phyloP scores from a whole-genome alignment of 2,113 vertebrate genomes.

The Oreochromis aureus region DNA sequence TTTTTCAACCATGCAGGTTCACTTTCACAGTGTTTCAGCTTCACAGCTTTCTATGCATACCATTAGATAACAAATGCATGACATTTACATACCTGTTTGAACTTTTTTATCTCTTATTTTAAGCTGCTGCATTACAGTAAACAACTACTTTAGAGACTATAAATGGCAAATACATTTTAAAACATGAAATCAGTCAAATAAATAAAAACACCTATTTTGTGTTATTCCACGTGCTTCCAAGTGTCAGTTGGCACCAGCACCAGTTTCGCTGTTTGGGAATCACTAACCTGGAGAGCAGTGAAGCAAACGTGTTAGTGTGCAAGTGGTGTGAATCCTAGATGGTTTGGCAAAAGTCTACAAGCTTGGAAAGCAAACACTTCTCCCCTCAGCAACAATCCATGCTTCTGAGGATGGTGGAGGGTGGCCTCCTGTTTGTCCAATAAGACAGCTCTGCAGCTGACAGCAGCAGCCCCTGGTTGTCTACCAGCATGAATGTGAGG shows the following conservation, averaged over 20 bases:
- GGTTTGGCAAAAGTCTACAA: neutral
- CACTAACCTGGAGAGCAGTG: neutral
- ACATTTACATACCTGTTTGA: neutral
- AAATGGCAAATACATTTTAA: neutral
- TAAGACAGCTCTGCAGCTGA: neutral
- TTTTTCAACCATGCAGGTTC: neutral
- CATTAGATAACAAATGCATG: neutral
- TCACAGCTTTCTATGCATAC: neutral
- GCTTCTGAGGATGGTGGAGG: neutral
- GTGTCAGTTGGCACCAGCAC: neutral
- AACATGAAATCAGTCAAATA: neutral
- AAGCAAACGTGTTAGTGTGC: neutral
- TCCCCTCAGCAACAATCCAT: neutral
- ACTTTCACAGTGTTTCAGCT: neutral
- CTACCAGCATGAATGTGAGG: constrained; percentile 7
- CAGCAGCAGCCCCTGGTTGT: constrained; percentile 5
- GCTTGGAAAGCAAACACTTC: neutral
- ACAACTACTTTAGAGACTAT: neutral
- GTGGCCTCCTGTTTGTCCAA: neutral
- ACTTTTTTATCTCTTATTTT: accelerated
- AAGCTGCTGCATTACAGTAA: neutral
- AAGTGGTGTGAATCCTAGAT: neutral
- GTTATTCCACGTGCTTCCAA: neutral
- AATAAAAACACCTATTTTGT: neutral
- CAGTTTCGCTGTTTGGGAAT: neutral